These are phyloP conservation scores for Grammomys surdaster DNA, from an alignment of 2,113 vertebrate species.

Conservation along the genomic window DNA sequence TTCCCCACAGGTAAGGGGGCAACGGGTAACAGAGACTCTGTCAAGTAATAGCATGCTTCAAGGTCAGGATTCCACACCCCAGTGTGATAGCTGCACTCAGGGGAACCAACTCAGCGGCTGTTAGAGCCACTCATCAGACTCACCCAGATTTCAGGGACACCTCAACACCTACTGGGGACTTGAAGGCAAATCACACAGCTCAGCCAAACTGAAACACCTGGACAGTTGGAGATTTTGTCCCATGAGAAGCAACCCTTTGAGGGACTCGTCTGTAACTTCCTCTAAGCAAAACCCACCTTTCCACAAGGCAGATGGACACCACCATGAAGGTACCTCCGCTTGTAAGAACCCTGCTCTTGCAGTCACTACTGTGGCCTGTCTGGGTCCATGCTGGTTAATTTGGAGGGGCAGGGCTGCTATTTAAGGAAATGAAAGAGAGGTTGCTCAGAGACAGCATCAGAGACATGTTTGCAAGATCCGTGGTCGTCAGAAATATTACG, in stretches of 20 bases:
- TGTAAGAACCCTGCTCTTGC: not conserved
- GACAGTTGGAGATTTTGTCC: not conserved
- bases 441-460: conserved; percentile 13
- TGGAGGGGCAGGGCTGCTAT: not conserved
- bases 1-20: not conserved
- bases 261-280: not conserved
- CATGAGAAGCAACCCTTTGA: not conserved
- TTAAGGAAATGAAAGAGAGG: conserved; percentile 29
- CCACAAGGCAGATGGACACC: not conserved
- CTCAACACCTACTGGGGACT: not conserved
- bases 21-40: not conserved
- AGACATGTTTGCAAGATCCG: conserved; percentile 84
- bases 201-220: not conserved
- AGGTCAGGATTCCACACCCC: not conserved
- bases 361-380: not conserved
- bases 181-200: not conserved
- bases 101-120: too few species aligned
- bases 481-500: conserved; percentile 88
- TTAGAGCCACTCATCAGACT: not conserved
- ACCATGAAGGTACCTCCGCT: not conserved
- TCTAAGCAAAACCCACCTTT: not conserved
- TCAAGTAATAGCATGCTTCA: not conserved
- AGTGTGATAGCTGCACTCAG: not conserved
- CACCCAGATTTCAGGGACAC: not conserved
- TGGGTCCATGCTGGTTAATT: not conserved